Evolutionary conservation across 2,113 vertebrate species (phyloP).

Genomic region (Illadopsis cleaveri): DNA sequence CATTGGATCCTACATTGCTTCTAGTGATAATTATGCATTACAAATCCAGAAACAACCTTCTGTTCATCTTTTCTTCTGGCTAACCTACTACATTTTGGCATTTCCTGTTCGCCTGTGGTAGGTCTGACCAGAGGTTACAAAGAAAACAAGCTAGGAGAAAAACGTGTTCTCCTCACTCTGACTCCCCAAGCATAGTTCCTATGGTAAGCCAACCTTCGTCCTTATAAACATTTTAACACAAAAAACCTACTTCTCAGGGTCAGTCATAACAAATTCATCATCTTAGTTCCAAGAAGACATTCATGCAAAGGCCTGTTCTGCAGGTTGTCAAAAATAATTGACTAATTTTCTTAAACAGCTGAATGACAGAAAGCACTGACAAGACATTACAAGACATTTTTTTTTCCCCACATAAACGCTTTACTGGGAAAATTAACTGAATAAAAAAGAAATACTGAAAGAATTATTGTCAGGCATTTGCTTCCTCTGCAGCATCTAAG

Average conservation of each 20-base stretch:
- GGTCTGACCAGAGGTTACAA: background rate
- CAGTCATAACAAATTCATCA: background rate
- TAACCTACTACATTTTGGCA: background rate
- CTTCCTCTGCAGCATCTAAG: background rate
- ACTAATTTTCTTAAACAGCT: background rate
- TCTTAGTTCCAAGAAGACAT: background rate
- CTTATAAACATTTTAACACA: background rate
- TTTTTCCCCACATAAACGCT: background rate
- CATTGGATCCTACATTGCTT: background rate
- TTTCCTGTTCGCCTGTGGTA: background rate
- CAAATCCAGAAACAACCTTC: background rate
- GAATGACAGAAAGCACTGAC: background rate
- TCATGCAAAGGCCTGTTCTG: background rate
- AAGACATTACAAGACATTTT: background rate
- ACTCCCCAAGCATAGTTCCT: background rate
- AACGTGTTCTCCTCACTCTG: background rate
- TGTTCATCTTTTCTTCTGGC: background rate
- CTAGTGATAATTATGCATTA: background rate
- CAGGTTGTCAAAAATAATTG: background rate
- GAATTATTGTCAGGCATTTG: background rate
- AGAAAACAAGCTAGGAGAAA: background rate
- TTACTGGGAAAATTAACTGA: background rate
- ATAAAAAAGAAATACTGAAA: background rate
- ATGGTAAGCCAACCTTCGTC: background rate
- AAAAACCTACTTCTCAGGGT: background rate